Evolutionary conservation across 2,797 vertebrate species (phyloP).

Genomic region (Spinus pinus): DNA sequence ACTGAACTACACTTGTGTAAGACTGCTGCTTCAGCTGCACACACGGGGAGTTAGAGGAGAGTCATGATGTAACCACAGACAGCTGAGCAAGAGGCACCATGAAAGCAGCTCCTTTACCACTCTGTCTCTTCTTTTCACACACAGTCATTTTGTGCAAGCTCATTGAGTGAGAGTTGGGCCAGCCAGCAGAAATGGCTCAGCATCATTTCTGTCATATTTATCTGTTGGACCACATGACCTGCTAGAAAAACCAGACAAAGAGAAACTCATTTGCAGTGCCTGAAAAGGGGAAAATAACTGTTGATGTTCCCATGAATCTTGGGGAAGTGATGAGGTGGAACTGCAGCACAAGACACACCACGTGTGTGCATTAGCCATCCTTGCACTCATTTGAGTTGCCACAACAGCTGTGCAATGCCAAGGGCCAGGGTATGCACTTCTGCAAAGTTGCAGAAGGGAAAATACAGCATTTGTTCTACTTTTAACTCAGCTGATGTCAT

Average conservation of each 20-base stretch:
- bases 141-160: neutral
- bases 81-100: neutral
- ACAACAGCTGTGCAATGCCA: neutral
- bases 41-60: neutral
- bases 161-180: neutral
- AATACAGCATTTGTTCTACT: neutral
- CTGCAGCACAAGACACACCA: neutral
- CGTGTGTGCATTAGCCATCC: neutral
- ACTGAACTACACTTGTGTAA: neutral
- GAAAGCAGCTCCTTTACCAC: neutral
- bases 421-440: neutral
- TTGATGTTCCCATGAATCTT: neutral
- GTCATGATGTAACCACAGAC: neutral
- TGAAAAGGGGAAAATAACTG: constrained; percentile 8
- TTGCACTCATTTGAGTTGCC: neutral
- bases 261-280: neutral
- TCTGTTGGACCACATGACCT: neutral
- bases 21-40: neutral
- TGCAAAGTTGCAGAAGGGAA: neutral
- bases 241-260: constrained; percentile 35
- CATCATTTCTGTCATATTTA: neutral
- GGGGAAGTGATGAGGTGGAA: neutral
- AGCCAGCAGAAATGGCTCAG: neutral
- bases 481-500: neutral
- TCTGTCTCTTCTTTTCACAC: neutral